Conservation (phyloP, 2,797 vertebrate species). For the Hemitrygon akajei region DNA sequence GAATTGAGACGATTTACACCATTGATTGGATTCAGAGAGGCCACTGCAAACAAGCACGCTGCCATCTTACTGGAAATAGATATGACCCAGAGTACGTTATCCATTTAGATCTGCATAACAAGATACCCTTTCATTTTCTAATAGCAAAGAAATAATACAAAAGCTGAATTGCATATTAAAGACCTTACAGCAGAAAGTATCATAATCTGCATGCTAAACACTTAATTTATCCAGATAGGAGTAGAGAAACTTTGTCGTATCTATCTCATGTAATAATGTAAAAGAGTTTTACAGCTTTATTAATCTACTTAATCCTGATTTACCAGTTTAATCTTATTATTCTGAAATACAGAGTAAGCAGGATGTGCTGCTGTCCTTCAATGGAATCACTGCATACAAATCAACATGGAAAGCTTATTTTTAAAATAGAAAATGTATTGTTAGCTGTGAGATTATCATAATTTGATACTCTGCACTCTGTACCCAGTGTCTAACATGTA, state of each 20-base stretch:
- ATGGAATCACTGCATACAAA: background rate
- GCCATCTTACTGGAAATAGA: too few relatives aligned
- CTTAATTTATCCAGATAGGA: background rate
- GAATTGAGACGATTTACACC: too few relatives aligned
- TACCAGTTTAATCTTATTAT: background rate
- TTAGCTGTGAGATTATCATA: background rate
- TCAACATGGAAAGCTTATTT: background rate
- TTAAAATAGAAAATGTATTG: background rate
- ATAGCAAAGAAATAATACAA: background rate
- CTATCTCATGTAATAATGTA: background rate
- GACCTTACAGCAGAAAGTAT: too few relatives aligned
- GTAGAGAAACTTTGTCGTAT: background rate
- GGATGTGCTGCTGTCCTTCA: background rate
- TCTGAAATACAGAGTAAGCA: background rate
- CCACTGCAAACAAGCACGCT: too few relatives aligned
- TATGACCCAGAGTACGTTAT: background rate
- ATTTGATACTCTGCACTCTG: background rate
- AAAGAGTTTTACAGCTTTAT: background rate
- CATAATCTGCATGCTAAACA: slow-evolving; percentile 3
- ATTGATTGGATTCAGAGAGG: too few relatives aligned
- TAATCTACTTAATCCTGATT: background rate
- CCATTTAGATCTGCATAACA: background rate
- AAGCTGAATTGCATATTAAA: too few relatives aligned
- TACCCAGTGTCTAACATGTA: background rate
- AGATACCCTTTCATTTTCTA: background rate